phyloP scores from a whole-genome alignment of 2,113 vertebrate species.

The Melanocharis versteri region DNA sequence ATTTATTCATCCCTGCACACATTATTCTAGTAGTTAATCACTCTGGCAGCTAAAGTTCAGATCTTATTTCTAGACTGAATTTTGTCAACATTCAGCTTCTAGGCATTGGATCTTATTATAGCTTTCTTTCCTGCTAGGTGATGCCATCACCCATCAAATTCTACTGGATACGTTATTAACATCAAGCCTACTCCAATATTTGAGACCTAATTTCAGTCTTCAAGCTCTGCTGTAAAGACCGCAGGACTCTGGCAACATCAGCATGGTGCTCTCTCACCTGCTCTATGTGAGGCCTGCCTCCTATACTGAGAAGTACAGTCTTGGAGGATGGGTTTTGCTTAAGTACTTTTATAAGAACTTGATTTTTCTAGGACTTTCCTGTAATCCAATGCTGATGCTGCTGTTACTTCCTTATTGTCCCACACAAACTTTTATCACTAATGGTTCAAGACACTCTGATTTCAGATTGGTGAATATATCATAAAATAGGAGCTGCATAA shows the following conservation, averaged over 20 bases:
- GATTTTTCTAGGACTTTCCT: not conserved
- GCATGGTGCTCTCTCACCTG: not conserved
- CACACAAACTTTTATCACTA: not conserved
- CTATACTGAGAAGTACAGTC: not conserved
- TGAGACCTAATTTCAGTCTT: not conserved
- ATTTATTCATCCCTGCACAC: not conserved
- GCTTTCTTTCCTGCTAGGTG: not conserved
- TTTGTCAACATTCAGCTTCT: conserved; percentile 8
- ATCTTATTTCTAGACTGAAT: not conserved
- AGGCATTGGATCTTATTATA: not conserved
- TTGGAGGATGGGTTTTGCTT: not conserved
- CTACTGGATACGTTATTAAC: not conserved
- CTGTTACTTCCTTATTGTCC: not conserved
- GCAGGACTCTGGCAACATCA: not conserved
- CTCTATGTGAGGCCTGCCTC: not conserved
- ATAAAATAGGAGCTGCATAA: not conserved
- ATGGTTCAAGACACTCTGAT: not conserved
- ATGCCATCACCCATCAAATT: not conserved
- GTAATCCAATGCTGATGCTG: not conserved
- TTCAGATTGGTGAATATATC: not conserved
- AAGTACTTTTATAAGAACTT: not conserved
- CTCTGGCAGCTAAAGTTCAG: not conserved
- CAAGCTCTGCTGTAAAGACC: not conserved
- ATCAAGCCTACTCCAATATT: not conserved
- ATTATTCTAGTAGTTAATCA: conserved; percentile 28